Evolutionary conservation across 2,797 vertebrate genomes (phyloP).

Genomic region (Crypturellus tataupa): DNA sequence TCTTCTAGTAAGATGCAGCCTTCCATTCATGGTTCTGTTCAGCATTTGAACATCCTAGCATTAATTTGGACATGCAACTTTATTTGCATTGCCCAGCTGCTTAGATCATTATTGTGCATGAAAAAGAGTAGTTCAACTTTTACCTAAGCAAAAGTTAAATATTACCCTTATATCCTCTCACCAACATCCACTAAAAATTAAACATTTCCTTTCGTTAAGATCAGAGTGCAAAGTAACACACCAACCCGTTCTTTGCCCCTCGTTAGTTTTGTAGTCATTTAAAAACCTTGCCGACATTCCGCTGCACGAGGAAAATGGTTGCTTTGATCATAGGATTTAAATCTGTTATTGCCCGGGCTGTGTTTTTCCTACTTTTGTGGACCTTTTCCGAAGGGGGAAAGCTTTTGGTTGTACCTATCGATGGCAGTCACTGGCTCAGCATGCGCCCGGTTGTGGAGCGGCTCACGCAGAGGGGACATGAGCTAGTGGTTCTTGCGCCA

Average conservation of each 20-base stretch:
- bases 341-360: neutral
- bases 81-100: accelerated
- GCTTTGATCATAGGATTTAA: neutral
- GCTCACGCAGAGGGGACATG: conserved; percentile 85
- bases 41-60: neutral
- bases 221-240: neutral
- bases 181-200: neutral
- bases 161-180: neutral
- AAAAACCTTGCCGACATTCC: neutral
- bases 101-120: neutral
- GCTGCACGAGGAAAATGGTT: neutral
- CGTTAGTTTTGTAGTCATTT: accelerated
- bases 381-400: conserved; percentile 59
- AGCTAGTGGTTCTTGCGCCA: conserved; percentile 83
- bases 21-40: neutral
- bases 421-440: conserved; percentile 91
- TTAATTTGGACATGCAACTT: neutral
- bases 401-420: conserved; percentile 86
- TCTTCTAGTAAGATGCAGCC: neutral
- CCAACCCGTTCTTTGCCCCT: accelerated
- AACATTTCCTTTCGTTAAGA: neutral
- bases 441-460: conserved; percentile 77
- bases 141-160: conserved; percentile 8
- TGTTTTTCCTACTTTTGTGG: conserved; percentile 16
- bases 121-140: neutral